A percentile compares a stretch with the other conserved stretches of the same genome.
These are phyloP conservation scores for Bruchidius siliquastri DNA, from an alignment of 2,888 invertebrate genomes.

Conservation along the genomic window DNA sequence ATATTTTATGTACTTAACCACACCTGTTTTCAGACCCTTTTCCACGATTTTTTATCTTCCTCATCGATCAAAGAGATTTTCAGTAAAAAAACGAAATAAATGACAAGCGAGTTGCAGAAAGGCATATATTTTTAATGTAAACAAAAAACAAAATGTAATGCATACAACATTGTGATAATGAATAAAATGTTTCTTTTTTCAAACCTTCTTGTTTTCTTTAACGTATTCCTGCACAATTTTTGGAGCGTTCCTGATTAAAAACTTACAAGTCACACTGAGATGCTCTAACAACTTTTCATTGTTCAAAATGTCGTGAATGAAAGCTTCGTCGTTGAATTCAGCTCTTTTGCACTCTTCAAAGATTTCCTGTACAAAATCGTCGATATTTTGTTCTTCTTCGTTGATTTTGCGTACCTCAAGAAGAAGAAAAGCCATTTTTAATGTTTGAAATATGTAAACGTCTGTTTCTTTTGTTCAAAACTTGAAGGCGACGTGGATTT, in stretches of 20 bases:
- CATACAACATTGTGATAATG: neutral
- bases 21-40: neutral
- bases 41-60: neutral
- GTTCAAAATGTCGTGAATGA: conserved; percentile 38
- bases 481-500: no score
- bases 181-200: neutral
- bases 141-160: neutral
- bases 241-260: conserved; percentile 30
- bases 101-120: neutral
- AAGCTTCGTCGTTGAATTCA: conserved; percentile 33
- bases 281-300: conserved; percentile 26
- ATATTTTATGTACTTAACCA: neutral
- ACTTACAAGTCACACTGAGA: conserved; percentile 30
- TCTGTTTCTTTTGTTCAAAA: no score
- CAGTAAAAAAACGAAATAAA: neutral
- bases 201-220: neutral
- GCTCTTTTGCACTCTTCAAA: conserved; percentile 31
- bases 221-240: conserved; percentile 16
- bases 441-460: no score
- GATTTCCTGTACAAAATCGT: conserved; percentile 32
- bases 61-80: neutral
- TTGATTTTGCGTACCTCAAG: conserved; percentile 26
- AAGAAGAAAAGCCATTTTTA: no score
- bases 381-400: conserved; percentile 23
- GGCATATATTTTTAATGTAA: neutral